Conservation (phyloP, 1,140 invertebrate genomes). For the Pseudachorutes palmiensis region DNA sequence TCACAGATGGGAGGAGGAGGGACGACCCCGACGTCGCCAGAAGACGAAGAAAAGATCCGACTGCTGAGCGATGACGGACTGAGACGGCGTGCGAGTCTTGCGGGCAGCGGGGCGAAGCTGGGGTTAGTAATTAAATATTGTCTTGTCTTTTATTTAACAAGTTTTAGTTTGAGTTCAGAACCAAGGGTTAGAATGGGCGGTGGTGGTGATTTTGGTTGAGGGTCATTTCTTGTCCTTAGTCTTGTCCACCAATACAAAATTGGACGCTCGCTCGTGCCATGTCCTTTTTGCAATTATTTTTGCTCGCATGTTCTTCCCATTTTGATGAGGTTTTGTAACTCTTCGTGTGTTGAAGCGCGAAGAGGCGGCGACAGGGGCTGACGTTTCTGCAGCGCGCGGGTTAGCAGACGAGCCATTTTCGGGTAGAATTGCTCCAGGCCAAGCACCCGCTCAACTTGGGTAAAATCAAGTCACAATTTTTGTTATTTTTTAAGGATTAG, state of each 20-base stretch:
- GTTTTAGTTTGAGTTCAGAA: neutral
- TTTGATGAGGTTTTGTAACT: too few relatives aligned
- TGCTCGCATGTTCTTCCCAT: neutral
- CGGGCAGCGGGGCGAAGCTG: slow-evolving; percentile 44
- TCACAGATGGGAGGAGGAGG: slow-evolving; percentile 14
- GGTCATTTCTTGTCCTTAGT: neutral
- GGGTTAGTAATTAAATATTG: too few relatives aligned
- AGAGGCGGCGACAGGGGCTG: slow-evolving; percentile 13
- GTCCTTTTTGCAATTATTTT: neutral
- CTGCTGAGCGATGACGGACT: slow-evolving; percentile 48
- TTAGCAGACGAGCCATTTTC: slow-evolving; percentile 23
- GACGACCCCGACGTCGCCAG: slow-evolving; percentile 34
- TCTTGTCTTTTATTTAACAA: slow-evolving; percentile 7
- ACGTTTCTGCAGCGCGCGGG: neutral
- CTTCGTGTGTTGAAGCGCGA: slow-evolving; percentile 25
- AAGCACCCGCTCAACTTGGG: slow-evolving; percentile 33
- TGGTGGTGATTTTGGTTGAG: neutral
- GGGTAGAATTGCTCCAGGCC: slow-evolving; percentile 29
- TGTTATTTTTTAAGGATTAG: too few relatives aligned
- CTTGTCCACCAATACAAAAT: neutral
- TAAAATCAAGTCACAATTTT: slow-evolving; percentile 19
- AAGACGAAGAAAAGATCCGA: slow-evolving; percentile 46
- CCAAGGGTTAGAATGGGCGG: neutral
- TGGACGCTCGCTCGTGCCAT: neutral
- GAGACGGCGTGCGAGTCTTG: slow-evolving; percentile 40